A percentile compares a stretch with the other conserved stretches of the same genome.
These are phyloP conservation scores for Hypanus sabinus DNA, from an alignment of 2,113 vertebrate genomes.

Conservation along the genomic window DNA sequence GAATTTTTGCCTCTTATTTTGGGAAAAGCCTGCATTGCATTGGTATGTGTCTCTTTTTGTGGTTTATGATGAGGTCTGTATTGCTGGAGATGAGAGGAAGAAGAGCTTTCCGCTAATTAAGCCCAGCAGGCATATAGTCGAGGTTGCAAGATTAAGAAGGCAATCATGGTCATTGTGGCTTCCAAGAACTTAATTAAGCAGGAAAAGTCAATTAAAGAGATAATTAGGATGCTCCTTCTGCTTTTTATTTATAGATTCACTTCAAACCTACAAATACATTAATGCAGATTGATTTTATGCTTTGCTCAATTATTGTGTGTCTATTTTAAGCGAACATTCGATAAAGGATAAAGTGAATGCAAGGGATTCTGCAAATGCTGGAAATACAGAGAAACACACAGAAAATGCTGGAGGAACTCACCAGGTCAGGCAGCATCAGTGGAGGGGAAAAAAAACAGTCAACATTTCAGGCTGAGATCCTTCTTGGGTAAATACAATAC, in stretches of 20 bases:
- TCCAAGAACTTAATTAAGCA: not conserved
- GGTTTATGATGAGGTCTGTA: not conserved
- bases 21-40: not conserved
- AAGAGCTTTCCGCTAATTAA: not conserved
- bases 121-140: not conserved
- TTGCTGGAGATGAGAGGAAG: not conserved
- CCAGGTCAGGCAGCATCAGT: no score
- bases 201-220: not conserved
- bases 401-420: no score
- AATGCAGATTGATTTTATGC: not conserved
- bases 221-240: conserved; percentile 1
- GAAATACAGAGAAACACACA: no score
- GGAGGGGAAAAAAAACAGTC: no score
- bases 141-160: not conserved
- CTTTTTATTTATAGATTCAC: not conserved
- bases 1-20: not conserved
- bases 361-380: no score
- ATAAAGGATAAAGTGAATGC: not conserved
- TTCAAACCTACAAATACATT: not conserved
- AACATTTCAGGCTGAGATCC: no score
- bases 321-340: not conserved
- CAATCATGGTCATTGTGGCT: not conserved
- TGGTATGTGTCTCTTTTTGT: not conserved
- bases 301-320: not conserved
- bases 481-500: not conserved